phyloP scores from a whole-genome alignment of 2,113 vertebrate species.

The Rhynchopsitta pachyrhyncha region DNA sequence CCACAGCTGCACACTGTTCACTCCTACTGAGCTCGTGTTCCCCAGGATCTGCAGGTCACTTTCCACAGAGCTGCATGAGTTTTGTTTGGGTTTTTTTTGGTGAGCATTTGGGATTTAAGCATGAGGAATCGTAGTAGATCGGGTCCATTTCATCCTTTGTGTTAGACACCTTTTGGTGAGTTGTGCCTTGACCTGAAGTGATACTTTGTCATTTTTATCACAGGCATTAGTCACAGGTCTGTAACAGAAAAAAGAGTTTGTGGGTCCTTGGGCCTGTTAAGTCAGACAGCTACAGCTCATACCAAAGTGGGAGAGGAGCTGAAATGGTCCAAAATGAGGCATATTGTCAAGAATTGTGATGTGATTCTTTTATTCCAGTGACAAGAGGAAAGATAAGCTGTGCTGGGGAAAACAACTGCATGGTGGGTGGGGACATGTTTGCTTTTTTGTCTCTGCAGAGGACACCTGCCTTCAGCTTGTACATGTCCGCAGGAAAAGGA shows the following conservation, averaged over 20 bases:
- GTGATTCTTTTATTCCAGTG: not conserved
- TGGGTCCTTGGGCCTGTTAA: not conserved
- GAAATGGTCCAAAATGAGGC: not conserved
- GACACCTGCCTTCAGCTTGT: not conserved
- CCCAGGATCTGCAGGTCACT: not conserved
- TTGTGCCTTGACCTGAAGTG: not conserved
- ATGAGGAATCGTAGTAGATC: not conserved
- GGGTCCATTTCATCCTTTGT: not conserved
- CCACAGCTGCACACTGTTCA: not conserved
- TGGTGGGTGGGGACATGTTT: not conserved
- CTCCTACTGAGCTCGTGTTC: not conserved
- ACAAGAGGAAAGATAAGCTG: not conserved
- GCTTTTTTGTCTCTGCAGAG: not conserved
- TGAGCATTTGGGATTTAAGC: not conserved
- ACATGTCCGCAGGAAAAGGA: fast-evolving
- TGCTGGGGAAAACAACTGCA: not conserved
- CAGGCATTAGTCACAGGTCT: not conserved
- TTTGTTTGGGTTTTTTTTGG: too few relatives aligned
- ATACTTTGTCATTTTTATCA: not conserved
- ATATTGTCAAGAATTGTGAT: not conserved
- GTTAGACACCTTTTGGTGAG: not conserved
- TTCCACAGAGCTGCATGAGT: not conserved
- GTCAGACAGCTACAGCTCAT: not conserved
- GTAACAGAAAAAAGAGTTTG: not conserved
- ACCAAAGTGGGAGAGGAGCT: not conserved